Evolutionary conservation across 2,113 vertebrate genomes (phyloP).

Genomic region (Arvicanthis niloticus): DNA sequence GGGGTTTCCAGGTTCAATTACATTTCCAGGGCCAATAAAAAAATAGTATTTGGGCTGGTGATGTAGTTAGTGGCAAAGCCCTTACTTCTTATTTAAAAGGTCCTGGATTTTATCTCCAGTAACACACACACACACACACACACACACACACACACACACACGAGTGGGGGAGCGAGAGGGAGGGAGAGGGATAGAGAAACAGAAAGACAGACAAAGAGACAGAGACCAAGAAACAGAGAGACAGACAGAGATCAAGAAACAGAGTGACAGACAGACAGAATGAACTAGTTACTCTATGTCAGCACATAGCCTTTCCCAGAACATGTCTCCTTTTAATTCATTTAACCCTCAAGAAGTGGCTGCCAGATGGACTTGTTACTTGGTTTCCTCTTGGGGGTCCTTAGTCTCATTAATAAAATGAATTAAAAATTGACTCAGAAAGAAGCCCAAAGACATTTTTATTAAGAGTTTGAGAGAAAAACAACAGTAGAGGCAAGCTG

Average conservation of each 20-base stretch:
- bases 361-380: neutral
- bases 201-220: too few relatives aligned
- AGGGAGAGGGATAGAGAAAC: too few relatives aligned
- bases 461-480: neutral
- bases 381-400: neutral
- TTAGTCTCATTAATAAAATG: neutral
- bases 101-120: neutral
- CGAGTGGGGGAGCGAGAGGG: too few relatives aligned
- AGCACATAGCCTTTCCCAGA: neutral
- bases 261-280: neutral
- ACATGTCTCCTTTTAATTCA: neutral
- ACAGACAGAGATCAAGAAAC: neutral
- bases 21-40: neutral
- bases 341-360: neutral
- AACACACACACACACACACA: too few relatives aligned
- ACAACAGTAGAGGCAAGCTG: neutral
- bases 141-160: too few relatives aligned
- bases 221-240: too few relatives aligned
- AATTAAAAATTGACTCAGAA: neutral
- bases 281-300: neutral
- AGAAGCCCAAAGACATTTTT: neutral
- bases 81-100: neutral
- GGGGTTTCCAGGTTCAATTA: neutral
- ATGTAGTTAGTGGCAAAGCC: neutral
- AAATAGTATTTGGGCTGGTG: neutral